A percentile compares a stretch with the other conserved stretches of the same genome.
These are phyloP conservation scores for Streptopelia turtur DNA, from an alignment of 2,797 vertebrate species.

Conservation along the genomic window DNA sequence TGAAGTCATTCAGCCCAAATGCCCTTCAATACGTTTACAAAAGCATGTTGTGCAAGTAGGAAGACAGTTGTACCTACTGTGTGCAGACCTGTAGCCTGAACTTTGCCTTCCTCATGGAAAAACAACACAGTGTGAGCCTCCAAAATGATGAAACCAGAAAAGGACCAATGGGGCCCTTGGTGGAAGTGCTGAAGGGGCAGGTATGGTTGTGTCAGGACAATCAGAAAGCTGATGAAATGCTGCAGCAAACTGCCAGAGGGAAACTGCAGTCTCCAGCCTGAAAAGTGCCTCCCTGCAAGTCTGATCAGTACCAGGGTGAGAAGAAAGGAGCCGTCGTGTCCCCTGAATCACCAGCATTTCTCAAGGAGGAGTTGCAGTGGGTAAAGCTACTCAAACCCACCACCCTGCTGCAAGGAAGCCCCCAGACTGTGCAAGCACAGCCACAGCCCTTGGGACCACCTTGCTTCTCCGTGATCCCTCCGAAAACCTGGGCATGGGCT, in stretches of 20 bases:
- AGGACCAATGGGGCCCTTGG: background rate
- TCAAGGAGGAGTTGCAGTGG: background rate
- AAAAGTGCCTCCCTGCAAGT: background rate
- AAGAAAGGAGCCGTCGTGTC: background rate
- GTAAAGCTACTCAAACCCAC: background rate
- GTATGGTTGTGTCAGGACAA: background rate
- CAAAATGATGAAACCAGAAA: background rate
- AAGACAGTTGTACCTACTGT: background rate
- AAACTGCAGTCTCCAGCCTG: background rate
- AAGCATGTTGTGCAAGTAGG: accelerated
- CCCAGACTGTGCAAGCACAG: background rate
- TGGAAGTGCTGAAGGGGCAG: background rate
- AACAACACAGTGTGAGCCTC: background rate
- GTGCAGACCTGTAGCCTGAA: background rate
- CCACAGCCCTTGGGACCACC: accelerated
- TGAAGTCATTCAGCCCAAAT: background rate
- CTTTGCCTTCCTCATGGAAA: background rate
- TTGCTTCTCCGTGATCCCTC: accelerated
- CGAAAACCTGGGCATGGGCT: background rate
- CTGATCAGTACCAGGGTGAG: background rate
- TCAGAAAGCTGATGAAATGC: background rate
- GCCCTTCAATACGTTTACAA: background rate
- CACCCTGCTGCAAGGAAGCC: background rate
- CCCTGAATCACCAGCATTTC: background rate
- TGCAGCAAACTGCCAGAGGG: background rate